Evolutionary conservation across 2,797 vertebrate species (phyloP), one percentile per base, ranked within the genome.

Genomic region (Crocodylus rhombifer): DNA sequence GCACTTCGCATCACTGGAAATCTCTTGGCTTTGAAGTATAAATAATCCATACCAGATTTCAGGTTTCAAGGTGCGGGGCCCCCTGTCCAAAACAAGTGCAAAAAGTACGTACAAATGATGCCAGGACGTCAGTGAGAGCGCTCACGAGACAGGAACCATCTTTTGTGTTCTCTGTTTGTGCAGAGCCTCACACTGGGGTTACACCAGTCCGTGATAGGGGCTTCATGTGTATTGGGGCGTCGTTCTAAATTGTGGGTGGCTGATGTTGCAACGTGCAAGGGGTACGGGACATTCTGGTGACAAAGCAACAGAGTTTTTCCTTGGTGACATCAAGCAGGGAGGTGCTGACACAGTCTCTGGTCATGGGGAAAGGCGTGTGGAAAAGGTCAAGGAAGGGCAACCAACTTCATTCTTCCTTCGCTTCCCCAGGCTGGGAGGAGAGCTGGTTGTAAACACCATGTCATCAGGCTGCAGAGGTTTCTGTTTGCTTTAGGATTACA

Each of bases 361-460:
- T 15, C 65, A 5, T 42, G 36, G 36, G 36, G 36, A 42, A 42
- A 42, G 36, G 36, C 36, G 36, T 42, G 36, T 42, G 36, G 36
- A 6, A 42, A 42, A 42, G 36, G 36, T 42, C 36, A 42, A 42
- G 36, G 36, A 42, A 42, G 36, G 36, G 36, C 36, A 6, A 42
- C 36, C 36, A 42, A 6, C 36, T 42, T 21, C n/a, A 2, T 3
- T 4, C 4, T 5, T 63, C 20, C n/a, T 76, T 51, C 76, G 4
- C 18, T 18, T 62, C 28, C 20, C 0, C 0, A 4, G 10, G 8
- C 3, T 6, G 0, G 0, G 3, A 77, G n/a, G 61, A 67, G 77
- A 82, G 84, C 15, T 78, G 14, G 42, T 42, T 82, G 36, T 42
- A 2, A 73, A 18, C 80, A 58, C 20, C 51, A 25, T 17, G 36